phyloP scores from a whole-genome alignment of 1,140 invertebrate genomes.

The Arctopsyche grandis region DNA sequence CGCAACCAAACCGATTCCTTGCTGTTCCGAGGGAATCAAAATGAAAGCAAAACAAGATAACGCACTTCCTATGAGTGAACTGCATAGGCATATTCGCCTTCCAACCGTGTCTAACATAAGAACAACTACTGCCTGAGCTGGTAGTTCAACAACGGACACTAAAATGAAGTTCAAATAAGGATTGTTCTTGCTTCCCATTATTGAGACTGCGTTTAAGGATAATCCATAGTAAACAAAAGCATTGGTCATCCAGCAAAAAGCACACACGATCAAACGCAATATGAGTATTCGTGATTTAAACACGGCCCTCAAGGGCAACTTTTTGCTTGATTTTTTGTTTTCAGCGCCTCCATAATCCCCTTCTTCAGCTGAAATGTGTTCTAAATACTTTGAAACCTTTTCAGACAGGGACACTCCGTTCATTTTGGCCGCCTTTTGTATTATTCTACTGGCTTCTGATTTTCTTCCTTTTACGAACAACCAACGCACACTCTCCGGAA shows the following conservation, averaged over 20 bases:
- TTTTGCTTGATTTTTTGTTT: conserved; percentile 22
- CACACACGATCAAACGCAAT: conserved; percentile 63
- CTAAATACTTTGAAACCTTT: conserved; percentile 43
- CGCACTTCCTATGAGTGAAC: conserved; percentile 62
- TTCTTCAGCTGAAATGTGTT: conserved; percentile 30
- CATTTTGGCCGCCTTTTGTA: conserved; percentile 71
- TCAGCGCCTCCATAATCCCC: background rate
- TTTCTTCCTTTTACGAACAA: conserved; percentile 73
- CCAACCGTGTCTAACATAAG: conserved; percentile 63
- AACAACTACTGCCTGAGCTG: conserved; percentile 66
- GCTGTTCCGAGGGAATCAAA: conserved; percentile 20
- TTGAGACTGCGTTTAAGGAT: conserved; percentile 70
- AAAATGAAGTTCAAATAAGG: conserved; percentile 67
- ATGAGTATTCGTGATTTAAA: conserved; percentile 61
- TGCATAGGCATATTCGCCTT: conserved; percentile 60
- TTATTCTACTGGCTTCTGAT: conserved; percentile 71
- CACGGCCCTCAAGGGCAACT: conserved; percentile 56
- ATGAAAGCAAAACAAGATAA: conserved; percentile 62
- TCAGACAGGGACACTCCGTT: conserved; percentile 73
- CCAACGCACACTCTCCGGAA: conserved; percentile 74
- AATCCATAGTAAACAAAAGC: conserved; percentile 74
- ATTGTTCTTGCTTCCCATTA: conserved; percentile 67
- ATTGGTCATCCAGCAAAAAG: conserved; percentile 65
- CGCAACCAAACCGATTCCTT: conserved; percentile 5
- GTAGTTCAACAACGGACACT: conserved; percentile 66